Evolutionary conservation across 1,140 invertebrate genomes (phyloP), one percentile per base, ranked within the genome.

Genomic region (Akabosia matsudoensis): DNA sequence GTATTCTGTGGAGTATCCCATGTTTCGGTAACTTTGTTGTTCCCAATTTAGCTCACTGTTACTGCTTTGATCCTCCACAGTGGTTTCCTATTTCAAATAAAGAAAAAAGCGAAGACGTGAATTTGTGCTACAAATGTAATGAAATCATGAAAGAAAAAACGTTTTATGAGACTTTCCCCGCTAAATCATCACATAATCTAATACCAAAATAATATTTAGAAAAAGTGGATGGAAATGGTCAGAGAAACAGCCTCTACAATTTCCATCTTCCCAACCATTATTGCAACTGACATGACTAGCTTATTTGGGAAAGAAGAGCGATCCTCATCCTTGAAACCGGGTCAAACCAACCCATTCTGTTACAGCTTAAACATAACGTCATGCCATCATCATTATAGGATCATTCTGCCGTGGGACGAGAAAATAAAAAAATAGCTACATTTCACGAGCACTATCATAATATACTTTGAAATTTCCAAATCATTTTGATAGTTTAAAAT

Each of bases 1-100:
- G 83, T 94, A 94, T 22, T 84, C 83, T 54, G 82, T 88, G 82
- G 75, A 64, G 73, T 79, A 81, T 28, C 78, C 78, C 73, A 78
- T 72, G 74, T 81, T 79, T 26, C 80, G 74, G 74, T 81, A 81
- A 22, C 70, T 72, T 51, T 77, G 75, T 54, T 79, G 75, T 64
- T 81, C 80, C 80, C 80, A 81, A 64, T 81, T 81, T 70, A 81
- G 76, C 45, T 81, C 80, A 70, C 77, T 79, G 67, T 76, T 79
- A 52, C 77, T 81, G 73, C 78, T 81, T 56, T 79, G 45, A 52
- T 75, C 74, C 73, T 80, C 79, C 76, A 80, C 54, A 26, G 67
- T 67, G 28, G 74, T 74, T 33, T 80, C 79, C 76, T 80, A 74
- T 33, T 33, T 16, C 22, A 13, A 33, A 72, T 31, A 74, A 26